These are phyloP conservation scores for Cyaniris semiargus DNA, from an alignment of 2,888 invertebrate genomes.

Conservation along the genomic window DNA sequence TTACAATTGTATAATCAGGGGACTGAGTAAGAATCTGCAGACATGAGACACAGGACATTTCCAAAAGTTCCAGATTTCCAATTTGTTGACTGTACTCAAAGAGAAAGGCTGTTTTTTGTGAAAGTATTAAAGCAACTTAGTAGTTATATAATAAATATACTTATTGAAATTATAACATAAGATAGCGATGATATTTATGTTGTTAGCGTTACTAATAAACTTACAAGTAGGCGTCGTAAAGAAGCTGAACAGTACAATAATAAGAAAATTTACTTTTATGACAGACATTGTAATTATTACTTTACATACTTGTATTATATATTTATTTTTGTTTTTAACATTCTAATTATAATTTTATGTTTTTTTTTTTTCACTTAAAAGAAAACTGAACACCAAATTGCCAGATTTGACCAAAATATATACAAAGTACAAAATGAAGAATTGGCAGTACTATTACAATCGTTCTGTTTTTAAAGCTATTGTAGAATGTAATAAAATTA, in stretches of 20 bases:
- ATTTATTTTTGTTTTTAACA: background rate
- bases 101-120: constrained; percentile 33
- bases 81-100: constrained; percentile 20
- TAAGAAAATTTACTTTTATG: constrained; percentile 50
- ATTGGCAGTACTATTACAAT: constrained; percentile 12
- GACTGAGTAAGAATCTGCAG: background rate
- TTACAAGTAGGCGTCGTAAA: constrained; percentile 42
- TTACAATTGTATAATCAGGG: background rate
- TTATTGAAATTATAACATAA: constrained; percentile 4
- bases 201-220: constrained; percentile 6
- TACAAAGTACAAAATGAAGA: background rate
- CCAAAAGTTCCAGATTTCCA: background rate
- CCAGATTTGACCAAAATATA: background rate
- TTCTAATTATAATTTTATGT: background rate
- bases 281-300: constrained; percentile 30
- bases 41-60: background rate
- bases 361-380: background rate
- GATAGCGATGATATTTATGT: constrained; percentile 3
- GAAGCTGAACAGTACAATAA: constrained; percentile 71
- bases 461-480: background rate
- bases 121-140: constrained; percentile 23
- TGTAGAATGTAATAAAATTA: background rate
- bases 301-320: background rate
- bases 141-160: constrained; percentile 9
- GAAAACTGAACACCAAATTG: background rate